phyloP scores from a whole-genome alignment of 2,797 vertebrate genomes.

The Phrynocephalus vlangalii region DNA sequence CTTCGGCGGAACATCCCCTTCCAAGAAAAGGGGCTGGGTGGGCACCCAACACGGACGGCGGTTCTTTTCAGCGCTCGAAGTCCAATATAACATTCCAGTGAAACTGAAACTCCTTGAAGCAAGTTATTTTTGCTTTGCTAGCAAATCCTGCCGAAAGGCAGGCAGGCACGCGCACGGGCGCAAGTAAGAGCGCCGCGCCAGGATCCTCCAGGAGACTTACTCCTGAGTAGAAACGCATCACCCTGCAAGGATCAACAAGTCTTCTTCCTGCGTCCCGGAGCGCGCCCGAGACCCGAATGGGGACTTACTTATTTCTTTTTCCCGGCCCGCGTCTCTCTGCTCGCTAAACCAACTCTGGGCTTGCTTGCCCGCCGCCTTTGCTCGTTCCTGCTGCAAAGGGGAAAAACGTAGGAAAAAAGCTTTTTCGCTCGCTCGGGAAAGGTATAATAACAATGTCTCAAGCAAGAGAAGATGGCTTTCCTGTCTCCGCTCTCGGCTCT shows the following conservation, averaged over 20 bases:
- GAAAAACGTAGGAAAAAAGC: background rate
- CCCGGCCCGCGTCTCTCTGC: background rate
- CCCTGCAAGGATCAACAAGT: too few species aligned
- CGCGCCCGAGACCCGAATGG: too few species aligned
- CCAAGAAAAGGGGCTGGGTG: background rate
- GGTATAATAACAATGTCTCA: background rate
- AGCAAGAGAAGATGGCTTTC: slow-evolving; percentile 38
- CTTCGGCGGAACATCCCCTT: background rate
- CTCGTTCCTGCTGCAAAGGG: slow-evolving; percentile 35
- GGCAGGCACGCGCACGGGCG: too few species aligned
- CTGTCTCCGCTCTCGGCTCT: slow-evolving; percentile 40
- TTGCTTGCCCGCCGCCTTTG: slow-evolving; percentile 25
- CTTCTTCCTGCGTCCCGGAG: too few species aligned
- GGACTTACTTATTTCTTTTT: background rate
- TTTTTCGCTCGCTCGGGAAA: slow-evolving; percentile 22
- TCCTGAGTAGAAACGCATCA: too few species aligned
- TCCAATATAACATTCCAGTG: background rate
- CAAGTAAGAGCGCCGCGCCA: background rate
- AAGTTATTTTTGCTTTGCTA: background rate
- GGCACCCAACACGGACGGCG: too few species aligned
- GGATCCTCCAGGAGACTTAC: background rate
- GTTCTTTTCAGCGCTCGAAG: background rate
- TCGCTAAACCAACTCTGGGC: background rate
- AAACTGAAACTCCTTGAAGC: background rate
- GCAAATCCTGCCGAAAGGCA: too few species aligned